phyloP scores from a whole-genome alignment of 2,888 invertebrate genomes.

The Taenaris catops region DNA sequence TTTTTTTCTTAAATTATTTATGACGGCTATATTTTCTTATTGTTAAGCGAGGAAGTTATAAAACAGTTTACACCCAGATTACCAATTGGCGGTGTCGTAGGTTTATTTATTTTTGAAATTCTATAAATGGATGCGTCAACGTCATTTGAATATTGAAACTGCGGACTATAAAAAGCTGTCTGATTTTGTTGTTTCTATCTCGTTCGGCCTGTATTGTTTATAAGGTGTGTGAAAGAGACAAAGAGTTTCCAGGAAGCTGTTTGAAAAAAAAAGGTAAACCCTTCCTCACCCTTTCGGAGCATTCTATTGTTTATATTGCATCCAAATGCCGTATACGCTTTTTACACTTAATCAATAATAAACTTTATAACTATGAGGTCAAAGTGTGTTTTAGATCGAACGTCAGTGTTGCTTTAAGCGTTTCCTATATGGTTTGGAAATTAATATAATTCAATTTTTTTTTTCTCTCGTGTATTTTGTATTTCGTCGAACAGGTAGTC shows the following conservation, averaged over 20 bases:
- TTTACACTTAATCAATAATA: conserved; percentile 29
- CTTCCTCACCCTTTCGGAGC: conserved; percentile 71
- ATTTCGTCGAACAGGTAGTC: conserved; percentile 65
- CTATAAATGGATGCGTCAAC: conserved; percentile 74
- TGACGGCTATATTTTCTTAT: conserved; percentile 17
- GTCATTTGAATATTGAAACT: conserved; percentile 74
- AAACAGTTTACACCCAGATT: conserved; percentile 56
- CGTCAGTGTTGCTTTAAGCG: conserved; percentile 9
- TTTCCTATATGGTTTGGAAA: conserved; percentile 23
- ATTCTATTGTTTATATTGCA: conserved; percentile 60
- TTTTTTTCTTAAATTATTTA: no score
- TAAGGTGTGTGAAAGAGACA: conserved; percentile 43
- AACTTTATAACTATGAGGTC: conserved; percentile 30
- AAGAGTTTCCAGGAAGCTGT: conserved; percentile 63
- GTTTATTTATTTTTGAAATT: conserved; percentile 50
- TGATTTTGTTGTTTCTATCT: conserved; percentile 31
- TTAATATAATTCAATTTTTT: conserved; percentile 55
- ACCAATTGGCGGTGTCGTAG: conserved; percentile 45
- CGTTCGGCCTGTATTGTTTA: conserved; percentile 30
- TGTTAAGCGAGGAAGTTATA: conserved; percentile 65
- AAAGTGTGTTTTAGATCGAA: conserved; percentile 34
- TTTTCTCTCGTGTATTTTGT: conserved; percentile 36
- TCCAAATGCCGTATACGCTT: conserved; percentile 41
- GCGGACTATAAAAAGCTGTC: conserved; percentile 48
- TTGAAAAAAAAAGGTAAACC: conserved; percentile 75